Base-by-base conservation (phyloP, 2,797 vertebrate genomes). In the Eidolon dupreanum region DNA sequence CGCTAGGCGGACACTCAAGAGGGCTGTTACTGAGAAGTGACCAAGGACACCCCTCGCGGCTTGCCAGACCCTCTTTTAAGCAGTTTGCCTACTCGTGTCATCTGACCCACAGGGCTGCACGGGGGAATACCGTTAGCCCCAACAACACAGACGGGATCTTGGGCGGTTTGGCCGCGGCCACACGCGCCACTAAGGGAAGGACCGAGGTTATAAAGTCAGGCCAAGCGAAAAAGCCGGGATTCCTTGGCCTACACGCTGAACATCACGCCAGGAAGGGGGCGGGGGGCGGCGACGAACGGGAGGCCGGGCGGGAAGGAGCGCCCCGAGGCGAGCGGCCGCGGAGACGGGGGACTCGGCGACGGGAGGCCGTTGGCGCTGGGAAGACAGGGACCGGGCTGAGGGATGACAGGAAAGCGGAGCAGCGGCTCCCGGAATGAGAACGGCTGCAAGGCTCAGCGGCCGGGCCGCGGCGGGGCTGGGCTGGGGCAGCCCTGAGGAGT, bases 341-440 rank as follows among this genome's bases (percentile, higher is more conserved):
- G 43, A 71, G n/a, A 41, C 13, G 2, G 31, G 53, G 33, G 36
- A 22, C 53, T 59, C 26, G 8, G 9, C 2, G 61, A 90, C 10
- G 8, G 2, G 63, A 41, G 28, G n/a, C 70, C 2, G 38, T 26
- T 6, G 38, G 75, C 31, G 41, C 66, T 36, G 33, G 81, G 15
- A 4, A 5, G 8, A 24, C 22, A 28, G 6, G 49, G 26, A 41
- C 4, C 0, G 19, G 0, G 5, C 10, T 0, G 12, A 31, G 1
- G 43, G 7, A 20, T 65, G 3, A 16, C 1, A 36, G 8, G 0
- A 43, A 41, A 53, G 36, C 12, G 12, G 9, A 36, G 46, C 49
- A 13, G 4, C 13, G 19, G 11, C 28, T 75, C 70, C 74, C 59
- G 24, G 81, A 61, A 83, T 2, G 22, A 70, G 36, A 1, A 4